Percentiles rank a stretch among this genome's conserved stretches.
These are phyloP conservation scores for Amblyopsis rosae DNA, from an alignment of 2,113 vertebrate genomes.

Conservation along the genomic window DNA sequence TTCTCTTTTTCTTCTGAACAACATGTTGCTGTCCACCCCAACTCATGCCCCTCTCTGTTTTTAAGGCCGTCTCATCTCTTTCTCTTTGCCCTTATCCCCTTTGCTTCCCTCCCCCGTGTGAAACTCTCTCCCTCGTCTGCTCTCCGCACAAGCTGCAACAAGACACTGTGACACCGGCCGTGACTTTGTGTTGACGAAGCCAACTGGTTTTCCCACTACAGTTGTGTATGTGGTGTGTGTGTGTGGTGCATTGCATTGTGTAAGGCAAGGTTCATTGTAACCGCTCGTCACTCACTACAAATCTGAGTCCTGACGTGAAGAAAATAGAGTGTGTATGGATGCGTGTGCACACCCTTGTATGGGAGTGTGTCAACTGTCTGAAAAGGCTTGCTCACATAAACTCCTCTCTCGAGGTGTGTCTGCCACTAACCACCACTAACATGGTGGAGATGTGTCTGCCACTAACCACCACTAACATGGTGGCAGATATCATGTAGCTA, in stretches of 20 bases:
- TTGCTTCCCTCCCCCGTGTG: slow-evolving; percentile 62
- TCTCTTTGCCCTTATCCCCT: slow-evolving; percentile 14
- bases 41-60: slow-evolving; percentile 4
- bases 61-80: slow-evolving; percentile 11
- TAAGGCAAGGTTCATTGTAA: slow-evolving; percentile 23
- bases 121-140: slow-evolving; percentile 65
- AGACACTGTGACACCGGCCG: slow-evolving; percentile 65
- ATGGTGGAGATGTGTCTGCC: slow-evolving; percentile 53
- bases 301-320: slow-evolving; percentile 4
- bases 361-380: slow-evolving; percentile 12
- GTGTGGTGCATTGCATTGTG: background rate
- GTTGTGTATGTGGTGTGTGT: slow-evolving; percentile 16
- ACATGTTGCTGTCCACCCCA: background rate
- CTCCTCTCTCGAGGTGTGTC: slow-evolving; percentile 41
- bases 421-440: slow-evolving; percentile 58
- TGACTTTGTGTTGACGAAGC: slow-evolving; percentile 65
- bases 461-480: slow-evolving; percentile 28
- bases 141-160: slow-evolving; percentile 73
- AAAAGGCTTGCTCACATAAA: slow-evolving; percentile 33
- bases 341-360: slow-evolving; percentile 3
- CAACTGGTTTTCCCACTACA: slow-evolving; percentile 67
- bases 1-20: slow-evolving; percentile 3
- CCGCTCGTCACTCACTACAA: slow-evolving; percentile 3
- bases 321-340: background rate
- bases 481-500: slow-evolving; percentile 3